These are phyloP conservation scores for Diaprepes abbreviatus DNA, from an alignment of 2,888 invertebrate species.

Conservation along the genomic window DNA sequence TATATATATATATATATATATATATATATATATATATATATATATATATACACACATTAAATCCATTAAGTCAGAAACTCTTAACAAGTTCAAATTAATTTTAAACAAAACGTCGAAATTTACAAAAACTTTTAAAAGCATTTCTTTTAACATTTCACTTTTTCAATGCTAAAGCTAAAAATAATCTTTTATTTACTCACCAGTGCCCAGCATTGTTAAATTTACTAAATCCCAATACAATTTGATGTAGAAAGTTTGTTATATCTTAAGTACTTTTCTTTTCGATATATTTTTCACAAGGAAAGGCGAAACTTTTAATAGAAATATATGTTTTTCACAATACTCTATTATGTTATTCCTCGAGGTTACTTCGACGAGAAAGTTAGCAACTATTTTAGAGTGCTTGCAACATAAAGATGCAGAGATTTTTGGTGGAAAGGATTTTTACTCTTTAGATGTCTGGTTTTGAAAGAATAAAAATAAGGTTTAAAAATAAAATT, in stretches of 20 bases:
- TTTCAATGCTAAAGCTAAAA: neutral
- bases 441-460: neutral
- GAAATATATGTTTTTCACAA: slow-evolving; percentile 2
- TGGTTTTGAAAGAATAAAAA: neutral
- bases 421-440: neutral
- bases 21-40: too few species aligned
- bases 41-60: too few species aligned
- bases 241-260: neutral
- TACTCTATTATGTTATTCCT: neutral
- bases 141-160: too few species aligned
- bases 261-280: slow-evolving; percentile 7
- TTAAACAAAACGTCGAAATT: too few species aligned
- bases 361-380: neutral
- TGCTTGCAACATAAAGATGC: neutral
- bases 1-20: too few species aligned
- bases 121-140: too few species aligned
- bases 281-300: neutral
- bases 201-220: neutral
- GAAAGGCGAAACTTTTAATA: neutral
- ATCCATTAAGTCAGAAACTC: too few species aligned
- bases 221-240: neutral
- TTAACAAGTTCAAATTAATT: too few species aligned
- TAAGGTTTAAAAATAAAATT: neutral
- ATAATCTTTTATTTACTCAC: neutral
- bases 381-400: neutral